These are phyloP conservation scores for Denticeps clupeoides DNA, from an alignment of 2,797 vertebrate genomes.

Conservation along the genomic window DNA sequence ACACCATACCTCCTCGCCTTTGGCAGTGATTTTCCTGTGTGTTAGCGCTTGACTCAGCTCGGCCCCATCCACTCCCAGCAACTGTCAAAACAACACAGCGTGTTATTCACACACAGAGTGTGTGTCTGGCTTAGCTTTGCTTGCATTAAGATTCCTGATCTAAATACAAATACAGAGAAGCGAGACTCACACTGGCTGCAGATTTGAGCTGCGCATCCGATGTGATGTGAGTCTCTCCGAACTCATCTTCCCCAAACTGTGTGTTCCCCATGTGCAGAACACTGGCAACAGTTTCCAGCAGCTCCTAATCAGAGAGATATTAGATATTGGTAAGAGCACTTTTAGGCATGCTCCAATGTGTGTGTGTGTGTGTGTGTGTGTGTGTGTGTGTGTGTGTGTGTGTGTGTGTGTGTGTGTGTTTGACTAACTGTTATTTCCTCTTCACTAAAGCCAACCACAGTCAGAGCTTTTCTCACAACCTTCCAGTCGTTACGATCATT, in stretches of 20 bases:
- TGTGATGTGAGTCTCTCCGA: constrained; percentile 77
- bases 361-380: not conserved
- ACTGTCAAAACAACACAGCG: constrained; percentile 56
- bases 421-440: constrained; percentile 78
- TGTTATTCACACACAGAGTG: constrained; percentile 17
- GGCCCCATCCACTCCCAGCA: constrained; percentile 72
- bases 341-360: too few relatives aligned
- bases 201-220: constrained; percentile 77
- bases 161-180: too few relatives aligned
- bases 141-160: too few relatives aligned
- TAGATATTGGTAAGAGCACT: not conserved
- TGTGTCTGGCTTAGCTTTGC: too few relatives aligned
- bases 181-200: constrained; percentile 68
- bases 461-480: constrained; percentile 73
- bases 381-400: not conserved
- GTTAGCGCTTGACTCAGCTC: constrained; percentile 75
- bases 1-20: constrained; percentile 84
- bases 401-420: too few relatives aligned
- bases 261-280: constrained; percentile 89
- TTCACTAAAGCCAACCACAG: constrained; percentile 75
- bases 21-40: constrained; percentile 94
- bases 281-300: constrained; percentile 80
- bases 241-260: constrained; percentile 81
- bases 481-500: constrained; percentile 96
- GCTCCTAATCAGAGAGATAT: constrained; percentile 53